Evolutionary conservation across 1,140 invertebrate genomes (phyloP).

Genomic region (Laupala kohalensis): DNA sequence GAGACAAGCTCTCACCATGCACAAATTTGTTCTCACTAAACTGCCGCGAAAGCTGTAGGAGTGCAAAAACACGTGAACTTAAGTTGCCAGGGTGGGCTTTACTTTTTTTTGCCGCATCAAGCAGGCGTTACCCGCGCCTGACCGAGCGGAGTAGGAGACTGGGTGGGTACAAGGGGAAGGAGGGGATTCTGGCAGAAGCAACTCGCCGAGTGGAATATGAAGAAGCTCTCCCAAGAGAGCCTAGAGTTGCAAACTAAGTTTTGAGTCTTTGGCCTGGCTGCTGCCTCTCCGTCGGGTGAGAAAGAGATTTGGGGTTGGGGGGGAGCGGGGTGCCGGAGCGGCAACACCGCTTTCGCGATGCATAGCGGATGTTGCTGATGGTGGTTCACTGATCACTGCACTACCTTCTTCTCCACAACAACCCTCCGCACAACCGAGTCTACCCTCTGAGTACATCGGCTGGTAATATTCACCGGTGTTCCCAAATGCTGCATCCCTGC

Average conservation of each 20-base stretch:
- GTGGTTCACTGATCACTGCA: background rate
- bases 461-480: too few relatives aligned
- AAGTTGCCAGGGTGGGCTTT: background rate
- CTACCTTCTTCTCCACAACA: too few relatives aligned
- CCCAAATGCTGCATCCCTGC: too few relatives aligned
- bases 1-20: too few relatives aligned
- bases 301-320: background rate
- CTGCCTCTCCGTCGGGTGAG: background rate
- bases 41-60: too few relatives aligned
- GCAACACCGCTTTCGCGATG: background rate
- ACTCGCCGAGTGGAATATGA: background rate
- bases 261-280: background rate
- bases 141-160: too few relatives aligned
- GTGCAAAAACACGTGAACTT: background rate
- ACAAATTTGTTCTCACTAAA: too few relatives aligned
- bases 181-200: background rate
- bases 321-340: too few relatives aligned
- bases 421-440: too few relatives aligned
- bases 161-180: background rate
- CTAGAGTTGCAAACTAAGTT: background rate
- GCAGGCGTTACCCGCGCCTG: background rate
- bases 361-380: background rate
- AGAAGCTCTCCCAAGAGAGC: background rate
- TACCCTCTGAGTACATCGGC: too few relatives aligned
- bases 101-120: background rate